A percentile compares a stretch with the other conserved stretches of the same genome.
Conservation (phyloP, 2,888 invertebrate genomes). For the Nemapogon koenigi region DNA sequence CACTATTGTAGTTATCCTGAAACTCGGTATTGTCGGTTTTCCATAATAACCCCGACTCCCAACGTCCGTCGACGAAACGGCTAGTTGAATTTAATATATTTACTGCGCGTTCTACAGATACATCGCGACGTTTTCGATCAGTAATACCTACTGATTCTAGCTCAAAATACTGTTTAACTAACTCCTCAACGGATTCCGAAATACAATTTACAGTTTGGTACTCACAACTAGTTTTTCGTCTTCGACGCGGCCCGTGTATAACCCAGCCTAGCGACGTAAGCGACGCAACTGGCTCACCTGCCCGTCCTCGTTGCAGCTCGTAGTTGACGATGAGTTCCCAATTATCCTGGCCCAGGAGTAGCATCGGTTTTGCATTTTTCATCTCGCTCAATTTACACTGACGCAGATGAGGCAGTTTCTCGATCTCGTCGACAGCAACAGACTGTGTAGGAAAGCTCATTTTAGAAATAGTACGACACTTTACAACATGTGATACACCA, state of each 20-base stretch:
- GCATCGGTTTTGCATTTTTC: constrained; percentile 1
- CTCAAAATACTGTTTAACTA: background rate
- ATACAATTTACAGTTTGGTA: background rate
- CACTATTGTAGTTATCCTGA: background rate
- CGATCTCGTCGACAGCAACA: background rate
- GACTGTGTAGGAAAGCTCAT: background rate
- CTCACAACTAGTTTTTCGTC: too few relatives aligned
- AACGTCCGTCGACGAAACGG: background rate
- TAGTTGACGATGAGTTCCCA: constrained; percentile 9
- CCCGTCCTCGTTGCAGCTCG: constrained; percentile 9
- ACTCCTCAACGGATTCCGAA: background rate
- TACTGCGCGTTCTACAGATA: background rate
- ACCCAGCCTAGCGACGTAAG: too few relatives aligned
- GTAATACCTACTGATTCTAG: background rate
- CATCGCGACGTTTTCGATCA: background rate
- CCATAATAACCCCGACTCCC: background rate
- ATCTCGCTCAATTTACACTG: background rate
- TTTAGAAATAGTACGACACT: background rate
- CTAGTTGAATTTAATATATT: background rate
- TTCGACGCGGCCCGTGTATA: background rate
- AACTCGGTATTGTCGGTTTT: background rate
- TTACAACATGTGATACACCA: background rate
- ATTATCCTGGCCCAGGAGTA: constrained; percentile 14
- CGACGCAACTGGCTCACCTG: constrained; percentile 13
- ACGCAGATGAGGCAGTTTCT: background rate